Base-by-base conservation (phyloP, 2,888 invertebrate genomes). In the Drosophila borborema region DNA sequence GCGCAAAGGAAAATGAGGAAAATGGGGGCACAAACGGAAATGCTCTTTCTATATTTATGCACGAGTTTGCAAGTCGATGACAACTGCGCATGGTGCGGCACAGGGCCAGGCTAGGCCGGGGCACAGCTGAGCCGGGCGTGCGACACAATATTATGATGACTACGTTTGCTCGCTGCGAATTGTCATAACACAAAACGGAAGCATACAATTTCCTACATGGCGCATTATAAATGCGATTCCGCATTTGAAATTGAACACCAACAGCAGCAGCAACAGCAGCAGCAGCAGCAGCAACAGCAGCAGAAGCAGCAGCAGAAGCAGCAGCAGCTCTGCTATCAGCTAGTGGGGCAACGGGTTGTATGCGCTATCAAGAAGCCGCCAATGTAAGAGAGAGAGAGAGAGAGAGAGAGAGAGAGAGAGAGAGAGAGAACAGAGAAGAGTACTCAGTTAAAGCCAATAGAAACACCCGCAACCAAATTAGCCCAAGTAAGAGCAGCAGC, bases 191-290 rank as follows among this genome's bases (percentile, higher is more conserved):
- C 75, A 80, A 89, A 86, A 75, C 90, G 90, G 86, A 86, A 90
- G 86, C 82, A 45, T 63, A 84, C 89, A 90, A 90, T 86, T 89
- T 86, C 90, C 90, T 86, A 86, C 79, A 90, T 86, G 82, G 63
- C 79, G 79, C 83, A 90, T 71, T 87, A 80, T 77, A 82, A 90
- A 82, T 88, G 65, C 73, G 67, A 73, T 81, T 80, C 70, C 77
- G 83, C 73, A 82, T 76, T 76, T 71, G 64, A 80, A 75, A 80
- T 68, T 68, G 71, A 74, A 56, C 64, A 43, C 48, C 77, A 55
- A 0, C 38, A 62, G 31, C 69, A 59, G 2, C 20, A 48, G 18
- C 40, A 31, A 28, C 46, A 41, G 41, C 34, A 43, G 0, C 41
- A 16, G n/a, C 41, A 41, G 2, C 41, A 8, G 18, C 62, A 41